Percentiles rank a stretch among this genome's conserved stretches.
Evolutionary conservation across 2,888 invertebrate species (phyloP).

Genomic region (Sacculina carcini): DNA sequence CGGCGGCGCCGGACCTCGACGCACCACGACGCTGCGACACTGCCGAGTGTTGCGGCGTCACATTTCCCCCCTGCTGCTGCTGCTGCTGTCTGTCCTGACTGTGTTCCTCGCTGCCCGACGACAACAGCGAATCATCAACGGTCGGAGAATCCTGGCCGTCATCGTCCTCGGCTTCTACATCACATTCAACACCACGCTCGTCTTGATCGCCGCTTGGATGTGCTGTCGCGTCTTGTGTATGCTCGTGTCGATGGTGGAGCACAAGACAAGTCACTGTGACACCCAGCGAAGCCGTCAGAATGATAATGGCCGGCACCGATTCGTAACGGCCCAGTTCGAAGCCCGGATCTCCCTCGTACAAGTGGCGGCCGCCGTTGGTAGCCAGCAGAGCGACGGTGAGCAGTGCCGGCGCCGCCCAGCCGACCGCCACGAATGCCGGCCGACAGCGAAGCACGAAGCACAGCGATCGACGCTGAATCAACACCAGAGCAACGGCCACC

Average conservation of each 20-base stretch:
- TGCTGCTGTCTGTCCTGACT: too few relatives aligned
- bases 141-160: too few relatives aligned
- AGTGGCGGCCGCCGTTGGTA: background rate
- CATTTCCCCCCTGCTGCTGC: too few relatives aligned
- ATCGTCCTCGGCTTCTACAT: background rate
- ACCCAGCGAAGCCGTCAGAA: constrained; percentile 17
- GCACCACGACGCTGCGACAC: too few relatives aligned
- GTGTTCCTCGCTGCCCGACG: too few relatives aligned
- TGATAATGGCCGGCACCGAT: constrained; percentile 3
- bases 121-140: too few relatives aligned
- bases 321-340: background rate
- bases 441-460: constrained; percentile 52
- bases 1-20: too few relatives aligned
- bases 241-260: constrained; percentile 43
- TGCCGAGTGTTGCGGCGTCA: too few relatives aligned
- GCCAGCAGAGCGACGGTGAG: background rate
- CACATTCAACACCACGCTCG: background rate
- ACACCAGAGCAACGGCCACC: constrained; percentile 48
- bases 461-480: constrained; percentile 54
- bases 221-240: too few relatives aligned
- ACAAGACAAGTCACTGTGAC: constrained; percentile 57
- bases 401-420: constrained; percentile 27
- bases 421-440: constrained; percentile 33
- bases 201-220: too few relatives aligned
- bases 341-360: constrained; percentile 1